A percentile compares a stretch with the other conserved stretches of the same genome.
phyloP scores from a whole-genome alignment of 2,888 invertebrate genomes.

The Pammene aurita region DNA sequence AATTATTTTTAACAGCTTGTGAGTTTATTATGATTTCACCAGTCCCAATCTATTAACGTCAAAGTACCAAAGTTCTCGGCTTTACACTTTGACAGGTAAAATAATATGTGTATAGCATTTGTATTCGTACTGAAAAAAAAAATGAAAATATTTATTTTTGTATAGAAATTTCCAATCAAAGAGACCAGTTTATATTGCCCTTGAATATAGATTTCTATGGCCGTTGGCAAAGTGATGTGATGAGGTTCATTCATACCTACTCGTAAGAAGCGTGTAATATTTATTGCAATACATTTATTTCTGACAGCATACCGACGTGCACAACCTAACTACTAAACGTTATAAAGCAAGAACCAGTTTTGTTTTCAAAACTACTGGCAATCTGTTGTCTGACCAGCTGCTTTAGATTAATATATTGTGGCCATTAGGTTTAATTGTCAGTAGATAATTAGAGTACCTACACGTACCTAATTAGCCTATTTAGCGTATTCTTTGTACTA shows the following conservation, averaged over 20 bases:
- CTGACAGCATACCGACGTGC: not conserved
- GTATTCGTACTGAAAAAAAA: too few species aligned
- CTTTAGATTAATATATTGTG: slow-evolving; percentile 6
- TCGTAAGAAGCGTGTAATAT: not conserved
- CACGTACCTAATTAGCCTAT: not conserved
- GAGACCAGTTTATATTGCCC: too few species aligned
- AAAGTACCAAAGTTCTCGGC: too few species aligned
- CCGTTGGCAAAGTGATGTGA: not conserved
- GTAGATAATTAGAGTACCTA: not conserved
- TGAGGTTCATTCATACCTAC: too few species aligned
- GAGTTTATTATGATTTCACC: too few species aligned
- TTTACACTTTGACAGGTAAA: too few species aligned
- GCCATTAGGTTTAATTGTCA: slow-evolving; percentile 7
- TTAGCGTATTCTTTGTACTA: not conserved
- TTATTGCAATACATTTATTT: not conserved
- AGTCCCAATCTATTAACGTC: too few species aligned
- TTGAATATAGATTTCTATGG: too few species aligned
- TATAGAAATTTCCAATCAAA: too few species aligned
- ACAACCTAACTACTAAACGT: not conserved
- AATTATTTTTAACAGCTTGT: too few species aligned
- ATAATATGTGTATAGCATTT: too few species aligned
- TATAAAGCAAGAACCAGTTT: slow-evolving; percentile 1
- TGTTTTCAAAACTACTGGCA: not conserved
- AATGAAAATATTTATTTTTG: too few species aligned
- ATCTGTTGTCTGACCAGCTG: not conserved